phyloP scores from a whole-genome alignment of 2,113 vertebrate genomes.

The Seriola quinqueradiata region DNA sequence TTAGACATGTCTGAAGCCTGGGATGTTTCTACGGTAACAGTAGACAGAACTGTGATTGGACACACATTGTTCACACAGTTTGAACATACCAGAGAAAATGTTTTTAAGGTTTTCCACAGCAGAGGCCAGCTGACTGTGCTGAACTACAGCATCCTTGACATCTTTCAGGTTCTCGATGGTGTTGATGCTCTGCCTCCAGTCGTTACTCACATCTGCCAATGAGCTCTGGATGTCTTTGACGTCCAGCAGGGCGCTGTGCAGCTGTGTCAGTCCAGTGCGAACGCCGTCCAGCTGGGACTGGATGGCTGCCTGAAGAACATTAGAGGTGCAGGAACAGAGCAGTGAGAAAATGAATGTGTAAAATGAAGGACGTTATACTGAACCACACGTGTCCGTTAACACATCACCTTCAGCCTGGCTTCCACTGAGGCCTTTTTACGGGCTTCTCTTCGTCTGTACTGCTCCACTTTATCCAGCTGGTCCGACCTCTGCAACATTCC shows the following conservation, averaged over 20 bases:
- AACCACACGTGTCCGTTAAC: neutral
- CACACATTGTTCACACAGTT: neutral
- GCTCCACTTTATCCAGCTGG: slow-evolving; percentile 98
- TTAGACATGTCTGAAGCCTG: neutral
- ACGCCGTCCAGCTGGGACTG: slow-evolving; percentile 98
- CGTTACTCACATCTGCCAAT: slow-evolving; percentile 93
- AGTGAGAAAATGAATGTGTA: neutral
- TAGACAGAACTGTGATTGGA: neutral
- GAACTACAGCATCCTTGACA: slow-evolving; percentile 97
- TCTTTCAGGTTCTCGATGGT: slow-evolving; percentile 96
- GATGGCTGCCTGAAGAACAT: slow-evolving; percentile 90
- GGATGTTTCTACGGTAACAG: neutral
- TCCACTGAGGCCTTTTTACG: slow-evolving; percentile 98
- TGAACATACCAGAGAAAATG: slow-evolving; percentile 93
- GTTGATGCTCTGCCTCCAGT: slow-evolving; percentile 98
- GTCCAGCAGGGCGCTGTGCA: slow-evolving; percentile 94
- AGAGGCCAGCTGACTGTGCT: slow-evolving; percentile 96
- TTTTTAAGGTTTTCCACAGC: slow-evolving; percentile 99
- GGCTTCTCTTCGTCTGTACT: slow-evolving; percentile 95
- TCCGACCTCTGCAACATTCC: slow-evolving; percentile 98
- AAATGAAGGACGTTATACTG: neutral
- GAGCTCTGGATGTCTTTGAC: slow-evolving; percentile 95
- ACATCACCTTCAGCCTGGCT: slow-evolving; percentile 92
- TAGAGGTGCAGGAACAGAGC: neutral
- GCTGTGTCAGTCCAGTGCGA: slow-evolving; percentile 94